Evolutionary conservation across 2,888 invertebrate species (phyloP).

Genomic region (Orgyia antiqua): DNA sequence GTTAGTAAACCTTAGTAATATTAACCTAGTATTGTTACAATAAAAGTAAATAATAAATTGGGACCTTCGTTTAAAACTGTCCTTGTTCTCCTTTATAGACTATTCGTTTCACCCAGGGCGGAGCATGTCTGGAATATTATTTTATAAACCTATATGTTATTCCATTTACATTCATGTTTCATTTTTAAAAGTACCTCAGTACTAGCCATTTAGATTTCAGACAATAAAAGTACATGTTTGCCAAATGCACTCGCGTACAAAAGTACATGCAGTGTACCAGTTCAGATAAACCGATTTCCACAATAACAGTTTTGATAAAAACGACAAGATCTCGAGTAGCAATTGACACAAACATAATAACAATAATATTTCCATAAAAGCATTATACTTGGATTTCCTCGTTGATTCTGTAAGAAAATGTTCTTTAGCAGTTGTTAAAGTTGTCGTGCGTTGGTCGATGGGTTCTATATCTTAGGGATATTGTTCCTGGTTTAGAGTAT

Average conservation of each 20-base stretch:
- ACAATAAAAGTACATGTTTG: not conserved
- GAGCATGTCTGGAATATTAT: too few species aligned
- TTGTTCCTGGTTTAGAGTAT: too few species aligned
- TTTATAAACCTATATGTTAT: too few species aligned
- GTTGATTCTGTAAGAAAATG: not conserved
- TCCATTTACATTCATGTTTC: too few species aligned
- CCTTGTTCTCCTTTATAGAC: conserved; percentile 2
- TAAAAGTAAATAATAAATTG: too few species aligned
- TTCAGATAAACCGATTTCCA: conserved; percentile 16
- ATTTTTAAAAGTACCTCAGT: too few species aligned
- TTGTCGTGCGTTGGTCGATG: too few species aligned
- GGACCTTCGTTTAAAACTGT: conserved; percentile 1
- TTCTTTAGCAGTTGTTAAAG: too few species aligned
- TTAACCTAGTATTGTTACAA: too few species aligned
- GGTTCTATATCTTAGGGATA: too few species aligned
- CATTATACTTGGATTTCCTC: conserved; percentile 15
- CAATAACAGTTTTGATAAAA: conserved; percentile 24
- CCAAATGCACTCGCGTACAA: conserved; percentile 3
- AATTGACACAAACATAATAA: conserved; percentile 20
- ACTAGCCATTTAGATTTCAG: too few species aligned
- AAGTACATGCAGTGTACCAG: conserved; percentile 16
- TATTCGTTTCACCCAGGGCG: not conserved
- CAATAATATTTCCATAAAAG: conserved; percentile 25
- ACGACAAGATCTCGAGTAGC: conserved; percentile 19
- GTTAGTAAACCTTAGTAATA: too few species aligned